Evolutionary conservation across 1,140 invertebrate species (phyloP).

Genomic region (Augochlora pura): DNA sequence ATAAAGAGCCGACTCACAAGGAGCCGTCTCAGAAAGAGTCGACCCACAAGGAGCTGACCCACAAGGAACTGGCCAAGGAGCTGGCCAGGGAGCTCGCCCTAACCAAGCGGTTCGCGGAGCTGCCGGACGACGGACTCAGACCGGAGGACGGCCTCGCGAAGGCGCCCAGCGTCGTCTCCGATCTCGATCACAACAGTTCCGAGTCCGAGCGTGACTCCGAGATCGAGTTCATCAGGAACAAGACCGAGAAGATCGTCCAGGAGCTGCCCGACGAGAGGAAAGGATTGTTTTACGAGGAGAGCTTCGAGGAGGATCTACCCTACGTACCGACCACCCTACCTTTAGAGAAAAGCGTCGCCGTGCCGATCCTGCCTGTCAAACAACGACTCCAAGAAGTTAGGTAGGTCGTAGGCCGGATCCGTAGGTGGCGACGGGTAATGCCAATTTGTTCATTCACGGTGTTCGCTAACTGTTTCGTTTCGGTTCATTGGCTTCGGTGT

Average conservation of each 20-base stretch:
- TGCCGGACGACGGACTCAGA: slow-evolving; percentile 38
- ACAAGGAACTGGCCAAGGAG: slow-evolving; percentile 17
- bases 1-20: not conserved
- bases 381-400: slow-evolving; percentile 85
- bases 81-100: slow-evolving; percentile 14
- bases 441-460: too few species aligned
- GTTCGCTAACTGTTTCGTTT: too few species aligned
- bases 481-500: too few species aligned
- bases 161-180: slow-evolving; percentile 71
- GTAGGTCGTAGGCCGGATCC: slow-evolving; percentile 37
- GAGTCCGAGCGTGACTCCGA: slow-evolving; percentile 89
- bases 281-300: slow-evolving; percentile 88
- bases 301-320: slow-evolving; percentile 92
- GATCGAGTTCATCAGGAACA: slow-evolving; percentile 80
- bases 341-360: slow-evolving; percentile 88
- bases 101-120: slow-evolving; percentile 29
- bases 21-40: slow-evolving; percentile 9
- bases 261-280: slow-evolving; percentile 84
- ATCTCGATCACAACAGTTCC: slow-evolving; percentile 86
- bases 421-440: too few species aligned
- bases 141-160: slow-evolving; percentile 52
- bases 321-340: slow-evolving; percentile 93
- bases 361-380: slow-evolving; percentile 90
- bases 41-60: not conserved
- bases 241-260: slow-evolving; percentile 71